These are phyloP conservation scores for Medauroidea extradentata DNA, from an alignment of 1,140 invertebrate genomes.

Conservation along the genomic window DNA sequence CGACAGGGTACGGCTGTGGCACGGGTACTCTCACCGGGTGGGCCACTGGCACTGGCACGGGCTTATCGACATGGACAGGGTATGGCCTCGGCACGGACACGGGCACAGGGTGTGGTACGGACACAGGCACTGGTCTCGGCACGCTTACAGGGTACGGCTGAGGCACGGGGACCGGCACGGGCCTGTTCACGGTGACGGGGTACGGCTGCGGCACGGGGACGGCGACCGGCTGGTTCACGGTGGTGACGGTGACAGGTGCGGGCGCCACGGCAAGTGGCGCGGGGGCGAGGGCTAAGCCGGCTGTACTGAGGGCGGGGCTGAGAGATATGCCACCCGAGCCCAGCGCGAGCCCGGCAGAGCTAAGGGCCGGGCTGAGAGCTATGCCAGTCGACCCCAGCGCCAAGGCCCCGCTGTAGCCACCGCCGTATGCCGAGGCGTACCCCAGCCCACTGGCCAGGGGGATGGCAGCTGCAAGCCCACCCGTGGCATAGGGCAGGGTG, in stretches of 20 bases:
- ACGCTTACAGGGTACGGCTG: background rate
- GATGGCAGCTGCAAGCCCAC: no score
- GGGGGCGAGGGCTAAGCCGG: background rate
- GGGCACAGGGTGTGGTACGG: background rate
- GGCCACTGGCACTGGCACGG: background rate
- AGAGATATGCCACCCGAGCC: background rate
- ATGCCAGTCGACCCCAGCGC: background rate
- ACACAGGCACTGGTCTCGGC: background rate
- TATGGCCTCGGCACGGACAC: background rate
- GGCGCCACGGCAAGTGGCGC: background rate
- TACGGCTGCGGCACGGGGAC: conserved; percentile 5
- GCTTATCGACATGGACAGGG: background rate
- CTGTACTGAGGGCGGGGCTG: background rate
- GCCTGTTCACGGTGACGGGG: conserved; percentile 1
- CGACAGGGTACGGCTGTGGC: background rate
- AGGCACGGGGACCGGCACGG: conserved; percentile 2
- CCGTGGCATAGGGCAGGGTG: no score
- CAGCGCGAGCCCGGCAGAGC: background rate
- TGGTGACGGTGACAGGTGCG: background rate
- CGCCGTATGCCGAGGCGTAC: background rate
- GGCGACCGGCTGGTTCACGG: background rate
- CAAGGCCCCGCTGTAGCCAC: background rate
- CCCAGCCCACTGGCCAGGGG: no score
- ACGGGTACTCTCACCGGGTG: background rate
- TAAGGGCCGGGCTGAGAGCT: background rate